Evolutionary conservation across 2,888 invertebrate genomes (phyloP).

Genomic region (Drosophila algonquin): DNA sequence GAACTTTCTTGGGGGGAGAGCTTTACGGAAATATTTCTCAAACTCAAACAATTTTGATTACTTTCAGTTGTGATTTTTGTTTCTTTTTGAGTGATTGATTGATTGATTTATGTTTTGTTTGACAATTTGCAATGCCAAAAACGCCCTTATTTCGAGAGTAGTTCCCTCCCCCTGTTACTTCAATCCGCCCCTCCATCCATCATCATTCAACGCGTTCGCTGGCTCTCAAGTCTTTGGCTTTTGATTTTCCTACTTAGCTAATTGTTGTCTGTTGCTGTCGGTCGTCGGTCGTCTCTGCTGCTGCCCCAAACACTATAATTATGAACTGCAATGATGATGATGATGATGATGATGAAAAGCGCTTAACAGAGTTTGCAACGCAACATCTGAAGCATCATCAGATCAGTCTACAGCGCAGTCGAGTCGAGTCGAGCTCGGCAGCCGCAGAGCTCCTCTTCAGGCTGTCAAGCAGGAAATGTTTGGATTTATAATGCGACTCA

Average conservation of each 20-base stretch:
- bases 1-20: slow-evolving; percentile 14
- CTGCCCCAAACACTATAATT: slow-evolving; percentile 71
- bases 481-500: slow-evolving; percentile 70
- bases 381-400: slow-evolving; percentile 62
- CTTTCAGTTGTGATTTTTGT: not conserved
- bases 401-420: slow-evolving; percentile 44
- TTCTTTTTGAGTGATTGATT: slow-evolving; percentile 9
- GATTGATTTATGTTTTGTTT: slow-evolving; percentile 43
- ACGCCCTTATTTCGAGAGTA: slow-evolving; percentile 38
- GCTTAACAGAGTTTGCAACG: slow-evolving; percentile 52
- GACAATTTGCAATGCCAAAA: slow-evolving; percentile 37
- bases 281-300: slow-evolving; percentile 24
- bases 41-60: not conserved
- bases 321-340: slow-evolving; percentile 50
- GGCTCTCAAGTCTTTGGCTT: slow-evolving; percentile 73
- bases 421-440: not conserved
- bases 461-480: slow-evolving; percentile 79
- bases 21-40: not conserved
- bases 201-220: slow-evolving; percentile 68
- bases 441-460: slow-evolving; percentile 73
- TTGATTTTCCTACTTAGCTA: slow-evolving; percentile 74
- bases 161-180: slow-evolving; percentile 1
- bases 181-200: slow-evolving; percentile 38
- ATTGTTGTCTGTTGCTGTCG: slow-evolving; percentile 62
- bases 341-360: slow-evolving; percentile 63